Base-by-base conservation (phyloP, 2,113 vertebrate genomes). In the Cacatua alba region DNA sequence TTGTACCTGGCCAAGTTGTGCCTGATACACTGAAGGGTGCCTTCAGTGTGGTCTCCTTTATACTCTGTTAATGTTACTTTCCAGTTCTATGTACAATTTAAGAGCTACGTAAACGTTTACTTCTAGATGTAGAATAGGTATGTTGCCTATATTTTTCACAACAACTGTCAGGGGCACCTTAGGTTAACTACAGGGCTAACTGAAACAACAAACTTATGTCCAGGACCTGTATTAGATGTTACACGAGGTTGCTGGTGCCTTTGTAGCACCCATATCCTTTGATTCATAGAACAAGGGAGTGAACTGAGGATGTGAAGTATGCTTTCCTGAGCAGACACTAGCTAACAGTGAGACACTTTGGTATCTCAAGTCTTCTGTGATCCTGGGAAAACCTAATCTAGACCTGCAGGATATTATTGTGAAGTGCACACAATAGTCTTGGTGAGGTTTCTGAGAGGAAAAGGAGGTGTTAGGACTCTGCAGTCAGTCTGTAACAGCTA, bases 401-500 rank as follows among this genome's bases (percentile, higher is more conserved):
- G 41, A 70, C 41, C 33, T 80, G 39, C 19, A 92, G 44, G 7
- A 79, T 85, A 21, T 83, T 23, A 29, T 8, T 84, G 53, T 46
- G 62, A 41, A 64, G 48, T 44, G 48, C 28, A 29, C 7, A 9
- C 19, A 37, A 33, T 33, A 69, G 52, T 60, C 43, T 63, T 33
- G 17, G 39, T 68, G 75, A 84, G 76, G 64, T 91, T 93, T 94
- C 65, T 57, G 74, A 75, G 44, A 68, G 60, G 44, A 82, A 87
- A 94, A 90, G 14, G 28, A 76, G 72, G 43, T 37, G 33, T 60
- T 84, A 33, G n/a, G 65, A 84, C 57, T 72, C 11, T 84, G n/a
- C n/a, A n/a, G n/a, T n/a, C n/a, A 44, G 71, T 60, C 77, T 86
- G n/a, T 37, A 93, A 91, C 69, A 85, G 80, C 70, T 59, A 76